Evolutionary conservation across 2,113 vertebrate genomes (phyloP).

Genomic region (Craseonycteris thonglongyai): DNA sequence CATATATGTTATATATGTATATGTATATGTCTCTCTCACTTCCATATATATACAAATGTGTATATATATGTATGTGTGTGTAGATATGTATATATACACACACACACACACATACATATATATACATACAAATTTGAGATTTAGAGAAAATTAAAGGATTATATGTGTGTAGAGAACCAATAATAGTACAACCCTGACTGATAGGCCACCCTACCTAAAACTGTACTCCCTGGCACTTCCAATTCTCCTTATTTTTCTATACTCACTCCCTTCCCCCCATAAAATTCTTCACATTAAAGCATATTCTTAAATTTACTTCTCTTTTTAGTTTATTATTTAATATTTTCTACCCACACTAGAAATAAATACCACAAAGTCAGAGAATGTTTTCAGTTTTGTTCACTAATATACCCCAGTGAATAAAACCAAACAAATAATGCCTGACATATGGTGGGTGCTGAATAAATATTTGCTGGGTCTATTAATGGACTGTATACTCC

Average conservation of each 20-base stretch:
- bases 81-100: too few relatives aligned
- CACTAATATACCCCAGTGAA: neutral
- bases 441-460: neutral
- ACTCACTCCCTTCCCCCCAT: neutral
- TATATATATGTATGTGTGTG: too few relatives aligned
- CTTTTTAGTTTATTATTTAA: neutral
- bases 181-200: neutral
- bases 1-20: too few relatives aligned
- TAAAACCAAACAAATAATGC: neutral
- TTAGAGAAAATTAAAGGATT: neutral
- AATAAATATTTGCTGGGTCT: neutral
- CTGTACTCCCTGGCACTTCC: neutral
- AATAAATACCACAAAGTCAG: neutral
- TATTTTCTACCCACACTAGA: neutral
- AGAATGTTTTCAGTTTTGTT: neutral
- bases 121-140: neutral
- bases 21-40: too few relatives aligned
- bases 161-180: neutral
- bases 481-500: neutral
- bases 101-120: neutral
- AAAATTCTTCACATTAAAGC: neutral
- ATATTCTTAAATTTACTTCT: neutral
- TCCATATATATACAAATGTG: too few relatives aligned
- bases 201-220: neutral
- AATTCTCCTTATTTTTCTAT: neutral